Percentiles rank a stretch among this genome's conserved stretches.
phyloP scores from a whole-genome alignment of 1,140 invertebrate genomes.

The Zelostemma sp. region DNA sequence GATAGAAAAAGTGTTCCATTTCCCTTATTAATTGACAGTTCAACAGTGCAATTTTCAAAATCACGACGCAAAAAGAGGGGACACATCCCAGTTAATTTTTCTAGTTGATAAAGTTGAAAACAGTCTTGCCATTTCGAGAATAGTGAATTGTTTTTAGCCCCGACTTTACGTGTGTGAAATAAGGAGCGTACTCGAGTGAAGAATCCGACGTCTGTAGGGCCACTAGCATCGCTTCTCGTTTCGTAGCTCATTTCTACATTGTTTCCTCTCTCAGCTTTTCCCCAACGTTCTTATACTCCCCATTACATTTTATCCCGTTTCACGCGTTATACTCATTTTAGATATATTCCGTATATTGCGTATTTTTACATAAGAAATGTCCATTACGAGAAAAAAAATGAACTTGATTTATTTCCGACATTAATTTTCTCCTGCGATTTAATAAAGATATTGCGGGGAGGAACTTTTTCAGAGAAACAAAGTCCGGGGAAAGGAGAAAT shows the following conservation, averaged over 20 bases:
- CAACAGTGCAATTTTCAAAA: slow-evolving; percentile 1
- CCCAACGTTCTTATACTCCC: slow-evolving; percentile 16
- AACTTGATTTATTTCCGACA: no score
- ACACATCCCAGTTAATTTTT: slow-evolving; percentile 10
- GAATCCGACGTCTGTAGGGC: slow-evolving; percentile 48
- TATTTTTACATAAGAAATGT: no score
- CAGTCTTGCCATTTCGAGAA: slow-evolving; percentile 25
- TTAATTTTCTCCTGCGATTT: no score
- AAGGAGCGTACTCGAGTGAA: slow-evolving; percentile 36
- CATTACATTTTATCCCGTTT: slow-evolving; percentile 5
- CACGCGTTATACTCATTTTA: slow-evolving; percentile 3
- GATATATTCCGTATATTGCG: neutral
- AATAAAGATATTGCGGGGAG: no score
- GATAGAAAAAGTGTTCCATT: no score
- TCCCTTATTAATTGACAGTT: no score
- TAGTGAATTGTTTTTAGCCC: slow-evolving; percentile 22
- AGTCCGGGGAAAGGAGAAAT: no score
- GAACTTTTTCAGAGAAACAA: no score
- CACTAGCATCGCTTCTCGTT: slow-evolving; percentile 39
- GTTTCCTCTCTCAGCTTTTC: slow-evolving; percentile 16
- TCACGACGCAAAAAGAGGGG: slow-evolving; percentile 1
- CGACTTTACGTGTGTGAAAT: slow-evolving; percentile 3
- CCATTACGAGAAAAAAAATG: neutral
- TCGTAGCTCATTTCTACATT: slow-evolving; percentile 33
- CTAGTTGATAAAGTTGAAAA: slow-evolving; percentile 22